Conservation (phyloP, 1,140 invertebrate genomes). For the Bombyx mandarina region DNA sequence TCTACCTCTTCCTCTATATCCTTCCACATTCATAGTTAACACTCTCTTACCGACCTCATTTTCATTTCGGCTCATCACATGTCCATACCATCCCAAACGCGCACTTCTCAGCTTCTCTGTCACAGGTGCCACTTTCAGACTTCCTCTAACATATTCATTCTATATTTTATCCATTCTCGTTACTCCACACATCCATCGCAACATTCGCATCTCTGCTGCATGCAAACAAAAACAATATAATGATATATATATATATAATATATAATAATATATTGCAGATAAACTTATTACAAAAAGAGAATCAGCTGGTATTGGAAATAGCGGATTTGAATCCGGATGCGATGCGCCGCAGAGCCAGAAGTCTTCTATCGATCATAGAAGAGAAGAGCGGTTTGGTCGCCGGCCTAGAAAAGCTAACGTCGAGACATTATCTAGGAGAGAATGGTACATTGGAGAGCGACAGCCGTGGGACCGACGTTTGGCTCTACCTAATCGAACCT, state of each 20-base stretch:
- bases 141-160: too few relatives aligned
- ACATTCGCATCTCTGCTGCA: too few relatives aligned
- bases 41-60: too few relatives aligned
- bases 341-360: slow-evolving; percentile 76
- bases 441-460: slow-evolving; percentile 84
- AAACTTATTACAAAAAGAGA: slow-evolving; percentile 67
- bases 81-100: too few relatives aligned
- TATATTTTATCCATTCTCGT: too few relatives aligned
- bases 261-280: slow-evolving; percentile 36
- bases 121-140: too few relatives aligned
- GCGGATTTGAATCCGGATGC: slow-evolving; percentile 80
- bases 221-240: not conserved
- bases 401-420: slow-evolving; percentile 83
- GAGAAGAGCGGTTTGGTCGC: slow-evolving; percentile 81
- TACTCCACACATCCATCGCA: too few relatives aligned
- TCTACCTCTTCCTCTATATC: too few relatives aligned
- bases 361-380: slow-evolving; percentile 79
- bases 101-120: too few relatives aligned
- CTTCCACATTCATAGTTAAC: too few relatives aligned
- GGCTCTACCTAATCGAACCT: slow-evolving; percentile 90
- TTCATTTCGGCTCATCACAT: too few relatives aligned
- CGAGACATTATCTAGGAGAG: slow-evolving; percentile 76
- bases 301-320: slow-evolving; percentile 85
- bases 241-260: not conserved
- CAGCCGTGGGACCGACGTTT: slow-evolving; percentile 84